Percentiles rank a stretch among this genome's conserved stretches.
Evolutionary conservation across 2,888 invertebrate genomes (phyloP).

Genomic region (Dryadula phaetusa): DNA sequence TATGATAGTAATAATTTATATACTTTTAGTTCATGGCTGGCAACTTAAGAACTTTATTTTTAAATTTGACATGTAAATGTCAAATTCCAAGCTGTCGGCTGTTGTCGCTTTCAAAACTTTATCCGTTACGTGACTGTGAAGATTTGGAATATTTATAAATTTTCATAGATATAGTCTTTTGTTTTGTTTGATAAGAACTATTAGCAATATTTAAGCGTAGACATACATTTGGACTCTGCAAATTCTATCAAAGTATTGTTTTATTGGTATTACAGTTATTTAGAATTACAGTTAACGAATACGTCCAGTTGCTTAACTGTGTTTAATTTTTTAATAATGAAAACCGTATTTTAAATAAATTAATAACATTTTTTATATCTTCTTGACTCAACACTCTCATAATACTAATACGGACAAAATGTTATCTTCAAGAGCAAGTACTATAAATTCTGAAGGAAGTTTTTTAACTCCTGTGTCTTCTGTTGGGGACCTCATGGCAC

Average conservation of each 20-base stretch:
- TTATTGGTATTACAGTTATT: conserved; percentile 1
- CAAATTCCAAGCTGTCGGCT: background rate
- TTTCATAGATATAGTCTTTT: conserved; percentile 13
- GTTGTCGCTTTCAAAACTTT: conserved; percentile 34
- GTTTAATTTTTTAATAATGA: conserved; percentile 47
- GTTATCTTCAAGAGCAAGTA: conserved; percentile 61
- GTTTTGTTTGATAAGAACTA: conserved; percentile 5
- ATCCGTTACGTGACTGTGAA: conserved; percentile 24
- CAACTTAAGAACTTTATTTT: conserved; percentile 16
- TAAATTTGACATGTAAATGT: conserved; percentile 18
- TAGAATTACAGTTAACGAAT: conserved; percentile 54
- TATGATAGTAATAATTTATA: background rate
- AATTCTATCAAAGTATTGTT: conserved; percentile 1
- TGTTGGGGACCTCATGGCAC: conserved; percentile 68
- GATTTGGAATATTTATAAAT: conserved; percentile 17
- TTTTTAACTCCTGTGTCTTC: conserved; percentile 71
- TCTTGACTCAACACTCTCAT: conserved; percentile 51
- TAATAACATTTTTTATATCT: conserved; percentile 62
- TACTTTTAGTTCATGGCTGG: background rate
- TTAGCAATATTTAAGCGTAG: background rate
- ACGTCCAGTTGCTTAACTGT: conserved; percentile 57
- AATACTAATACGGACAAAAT: conserved; percentile 52
- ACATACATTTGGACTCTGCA: conserved; percentile 1
- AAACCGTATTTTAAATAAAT: conserved; percentile 56
- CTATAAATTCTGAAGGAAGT: conserved; percentile 63